Percentiles rank a stretch among this genome's conserved stretches.
phyloP scores from a whole-genome alignment of 2,888 invertebrate species.

The Epirrhoe alternata region DNA sequence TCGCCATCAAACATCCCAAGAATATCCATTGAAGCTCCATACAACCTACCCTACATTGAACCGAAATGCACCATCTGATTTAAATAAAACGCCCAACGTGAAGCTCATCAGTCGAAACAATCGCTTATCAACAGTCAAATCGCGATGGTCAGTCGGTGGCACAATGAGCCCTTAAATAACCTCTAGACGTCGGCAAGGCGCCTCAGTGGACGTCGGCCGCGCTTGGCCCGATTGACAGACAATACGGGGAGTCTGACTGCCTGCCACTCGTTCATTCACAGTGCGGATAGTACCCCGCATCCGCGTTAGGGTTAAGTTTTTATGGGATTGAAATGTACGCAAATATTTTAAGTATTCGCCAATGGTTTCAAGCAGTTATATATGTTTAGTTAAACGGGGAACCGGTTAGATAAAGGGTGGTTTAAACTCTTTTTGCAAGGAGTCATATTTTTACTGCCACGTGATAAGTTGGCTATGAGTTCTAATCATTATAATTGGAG shows the following conservation, averaged over 20 bases:
- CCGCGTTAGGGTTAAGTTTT: conserved; percentile 67
- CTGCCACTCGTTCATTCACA: conserved; percentile 65
- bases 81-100: conserved; percentile 63
- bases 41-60: not conserved
- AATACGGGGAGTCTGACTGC: conserved; percentile 73
- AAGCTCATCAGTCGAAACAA: conserved; percentile 77
- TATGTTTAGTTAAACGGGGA: not conserved
- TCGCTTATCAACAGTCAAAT: conserved; percentile 78
- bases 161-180: conserved; percentile 84
- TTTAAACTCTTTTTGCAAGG: too few species aligned
- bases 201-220: conserved; percentile 70
- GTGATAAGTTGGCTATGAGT: too few species aligned
- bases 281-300: conserved; percentile 56
- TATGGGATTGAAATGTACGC: conserved; percentile 54
- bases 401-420: too few species aligned
- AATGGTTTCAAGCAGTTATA: not conserved
- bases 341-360: not conserved
- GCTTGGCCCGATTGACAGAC: conserved; percentile 74
- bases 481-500: too few species aligned
- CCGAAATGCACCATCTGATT: conserved; percentile 21
- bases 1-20: not conserved
- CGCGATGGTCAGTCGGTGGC: conserved; percentile 66
- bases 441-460: too few species aligned
- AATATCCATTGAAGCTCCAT: not conserved
- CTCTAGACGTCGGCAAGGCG: conserved; percentile 75